Evolutionary conservation across 2,113 vertebrate genomes (phyloP).

Genomic region (Bombycilla garrulus): DNA sequence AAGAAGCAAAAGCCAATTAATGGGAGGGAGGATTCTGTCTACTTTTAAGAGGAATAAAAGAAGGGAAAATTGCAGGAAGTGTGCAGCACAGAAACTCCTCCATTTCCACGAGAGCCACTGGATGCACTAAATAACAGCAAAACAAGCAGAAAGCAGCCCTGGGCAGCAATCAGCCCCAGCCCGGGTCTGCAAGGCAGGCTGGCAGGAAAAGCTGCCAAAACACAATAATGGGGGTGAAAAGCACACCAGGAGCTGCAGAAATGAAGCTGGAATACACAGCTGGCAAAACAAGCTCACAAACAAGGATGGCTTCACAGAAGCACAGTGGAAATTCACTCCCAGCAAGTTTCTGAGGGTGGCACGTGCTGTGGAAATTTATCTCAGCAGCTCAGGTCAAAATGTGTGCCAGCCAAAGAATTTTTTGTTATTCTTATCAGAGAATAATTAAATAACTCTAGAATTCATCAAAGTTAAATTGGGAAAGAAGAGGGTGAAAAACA

Average conservation of each 20-base stretch:
- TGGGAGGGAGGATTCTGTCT: background rate
- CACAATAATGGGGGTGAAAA: background rate
- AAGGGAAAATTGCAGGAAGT: background rate
- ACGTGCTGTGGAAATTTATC: too few relatives aligned
- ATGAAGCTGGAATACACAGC: background rate
- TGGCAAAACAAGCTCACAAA: background rate
- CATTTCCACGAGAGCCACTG: background rate
- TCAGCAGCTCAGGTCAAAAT: too few relatives aligned
- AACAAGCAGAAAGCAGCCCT: background rate
- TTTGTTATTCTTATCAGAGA: too few relatives aligned
- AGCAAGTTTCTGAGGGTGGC: background rate
- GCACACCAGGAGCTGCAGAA: background rate
- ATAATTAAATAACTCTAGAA: too few relatives aligned
- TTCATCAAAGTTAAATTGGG: too few relatives aligned
- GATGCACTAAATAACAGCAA: background rate
- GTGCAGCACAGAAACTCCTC: background rate
- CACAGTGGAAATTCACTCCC: background rate
- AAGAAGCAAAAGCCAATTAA: background rate
- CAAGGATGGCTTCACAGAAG: accelerated
- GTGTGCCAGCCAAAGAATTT: too few relatives aligned
- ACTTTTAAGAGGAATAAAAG: background rate
- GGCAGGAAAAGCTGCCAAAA: background rate
- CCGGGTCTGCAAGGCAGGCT: background rate
- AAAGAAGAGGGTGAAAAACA: too few relatives aligned
- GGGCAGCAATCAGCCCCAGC: background rate